Evolutionary conservation across 2,113 vertebrate genomes (phyloP).

Genomic region (Thunnus thynnus): DNA sequence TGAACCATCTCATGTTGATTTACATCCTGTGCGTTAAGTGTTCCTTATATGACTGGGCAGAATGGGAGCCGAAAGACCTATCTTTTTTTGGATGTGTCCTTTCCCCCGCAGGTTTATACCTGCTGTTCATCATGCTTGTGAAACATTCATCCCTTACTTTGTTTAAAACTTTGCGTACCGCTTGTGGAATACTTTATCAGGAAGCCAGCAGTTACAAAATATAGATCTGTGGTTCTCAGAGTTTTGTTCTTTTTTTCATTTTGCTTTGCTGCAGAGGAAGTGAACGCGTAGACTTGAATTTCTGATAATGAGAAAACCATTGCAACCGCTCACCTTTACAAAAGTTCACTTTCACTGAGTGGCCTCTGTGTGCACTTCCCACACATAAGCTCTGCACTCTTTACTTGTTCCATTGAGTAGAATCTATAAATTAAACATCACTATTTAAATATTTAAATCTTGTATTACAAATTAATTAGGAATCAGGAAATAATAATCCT

Average conservation of each 20-base stretch:
- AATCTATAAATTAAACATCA: slow-evolving; percentile 5
- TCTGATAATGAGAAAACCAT: slow-evolving; percentile 78
- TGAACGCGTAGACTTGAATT: slow-evolving; percentile 62
- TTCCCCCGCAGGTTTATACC: slow-evolving; percentile 77
- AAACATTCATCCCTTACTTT: slow-evolving; percentile 72
- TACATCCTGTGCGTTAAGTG: slow-evolving; percentile 54
- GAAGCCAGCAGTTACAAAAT: slow-evolving; percentile 77
- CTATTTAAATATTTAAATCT: not conserved
- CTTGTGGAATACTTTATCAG: slow-evolving; percentile 79
- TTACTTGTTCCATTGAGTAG: slow-evolving; percentile 3
- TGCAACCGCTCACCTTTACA: slow-evolving; percentile 49
- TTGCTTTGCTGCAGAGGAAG: slow-evolving; percentile 62
- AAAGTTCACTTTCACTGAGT: slow-evolving; percentile 63
- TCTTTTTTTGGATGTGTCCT: slow-evolving; percentile 76
- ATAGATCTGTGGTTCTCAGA: slow-evolving; percentile 58
- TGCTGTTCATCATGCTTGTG: slow-evolving; percentile 83
- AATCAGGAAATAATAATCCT: not conserved
- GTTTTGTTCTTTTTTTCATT: slow-evolving; percentile 36
- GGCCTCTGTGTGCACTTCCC: slow-evolving; percentile 41
- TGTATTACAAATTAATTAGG: not conserved
- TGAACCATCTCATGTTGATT: slow-evolving; percentile 66
- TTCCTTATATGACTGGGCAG: slow-evolving; percentile 80
- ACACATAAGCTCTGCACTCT: slow-evolving; percentile 25
- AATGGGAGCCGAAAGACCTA: slow-evolving; percentile 52
- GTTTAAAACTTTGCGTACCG: slow-evolving; percentile 76